These are phyloP conservation scores for Leucophenga varia DNA, from an alignment of 1,140 invertebrate genomes.

Conservation along the genomic window DNA sequence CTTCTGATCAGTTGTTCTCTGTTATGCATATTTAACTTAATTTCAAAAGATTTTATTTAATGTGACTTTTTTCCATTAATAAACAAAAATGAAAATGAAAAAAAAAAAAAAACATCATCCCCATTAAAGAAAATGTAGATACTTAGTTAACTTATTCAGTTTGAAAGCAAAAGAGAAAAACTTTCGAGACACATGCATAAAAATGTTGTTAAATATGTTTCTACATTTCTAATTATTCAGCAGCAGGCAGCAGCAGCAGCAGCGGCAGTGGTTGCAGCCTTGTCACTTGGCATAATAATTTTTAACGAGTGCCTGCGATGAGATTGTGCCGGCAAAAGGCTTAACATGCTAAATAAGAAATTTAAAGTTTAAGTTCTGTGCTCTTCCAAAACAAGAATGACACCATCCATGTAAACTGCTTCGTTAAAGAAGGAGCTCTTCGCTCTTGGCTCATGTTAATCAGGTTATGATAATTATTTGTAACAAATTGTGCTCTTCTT, in stretches of 20 bases:
- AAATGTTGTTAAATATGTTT: conserved; percentile 37
- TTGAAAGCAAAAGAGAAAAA: no score
- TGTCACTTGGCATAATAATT: conserved; percentile 47
- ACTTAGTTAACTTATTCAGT: no score
- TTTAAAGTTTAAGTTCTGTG: conserved; percentile 33
- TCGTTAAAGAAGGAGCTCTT: neutral
- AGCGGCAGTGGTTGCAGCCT: conserved; percentile 19
- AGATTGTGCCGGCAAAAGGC: conserved; percentile 28
- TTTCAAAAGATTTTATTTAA: no score
- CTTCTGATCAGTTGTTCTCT: no score
- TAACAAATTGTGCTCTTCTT: conserved; percentile 56
- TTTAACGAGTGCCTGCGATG: conserved; percentile 13
- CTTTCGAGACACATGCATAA: no score
- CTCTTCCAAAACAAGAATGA: no score
- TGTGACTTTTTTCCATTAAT: no score
- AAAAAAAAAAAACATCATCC: no score
- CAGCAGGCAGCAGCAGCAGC: conserved; percentile 20
- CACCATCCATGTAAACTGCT: neutral
- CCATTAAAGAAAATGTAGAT: no score
- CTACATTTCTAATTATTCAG: conserved; percentile 51
- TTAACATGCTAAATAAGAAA: conserved; percentile 49
- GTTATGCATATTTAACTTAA: no score
- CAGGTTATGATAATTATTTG: conserved; percentile 57
- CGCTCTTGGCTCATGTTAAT: conserved; percentile 51
- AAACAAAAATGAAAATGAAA: no score